phyloP scores from a whole-genome alignment of 2,888 invertebrate species.

The Dugesia japonica region DNA sequence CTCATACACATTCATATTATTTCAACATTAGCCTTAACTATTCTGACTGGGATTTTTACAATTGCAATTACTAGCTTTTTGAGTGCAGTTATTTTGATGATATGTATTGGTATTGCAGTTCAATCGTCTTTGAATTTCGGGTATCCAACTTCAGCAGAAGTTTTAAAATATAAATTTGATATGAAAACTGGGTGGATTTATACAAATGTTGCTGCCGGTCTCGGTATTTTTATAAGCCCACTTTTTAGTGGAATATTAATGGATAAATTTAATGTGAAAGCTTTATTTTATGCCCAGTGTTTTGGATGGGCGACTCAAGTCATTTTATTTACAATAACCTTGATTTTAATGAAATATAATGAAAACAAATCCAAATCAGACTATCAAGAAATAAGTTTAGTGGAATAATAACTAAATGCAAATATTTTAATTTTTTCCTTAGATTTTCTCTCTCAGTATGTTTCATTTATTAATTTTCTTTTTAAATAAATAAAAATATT shows the following conservation, averaged over 20 bases:
- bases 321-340: background rate
- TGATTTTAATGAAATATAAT: background rate
- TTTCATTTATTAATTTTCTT: too few species aligned
- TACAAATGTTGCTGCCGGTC: background rate
- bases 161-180: background rate
- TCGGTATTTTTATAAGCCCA: background rate
- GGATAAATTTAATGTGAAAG: background rate
- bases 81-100: background rate
- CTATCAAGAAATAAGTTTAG: too few species aligned
- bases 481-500: too few species aligned
- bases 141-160: constrained; percentile 31
- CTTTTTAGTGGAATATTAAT: background rate
- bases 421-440: too few species aligned
- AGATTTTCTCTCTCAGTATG: too few species aligned
- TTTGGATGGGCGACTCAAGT: background rate
- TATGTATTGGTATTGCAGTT: constrained; percentile 7
- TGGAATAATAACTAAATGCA: too few species aligned
- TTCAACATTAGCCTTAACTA: background rate
- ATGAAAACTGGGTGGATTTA: background rate
- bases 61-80: background rate
- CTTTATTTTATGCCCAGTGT: background rate
- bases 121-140: constrained; percentile 25
- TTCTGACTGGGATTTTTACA: background rate
- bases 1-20: constrained; percentile 27
- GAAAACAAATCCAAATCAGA: background rate